Evolutionary conservation across 2,113 vertebrate genomes (phyloP).

Genomic region (Petaurus breviceps): DNA sequence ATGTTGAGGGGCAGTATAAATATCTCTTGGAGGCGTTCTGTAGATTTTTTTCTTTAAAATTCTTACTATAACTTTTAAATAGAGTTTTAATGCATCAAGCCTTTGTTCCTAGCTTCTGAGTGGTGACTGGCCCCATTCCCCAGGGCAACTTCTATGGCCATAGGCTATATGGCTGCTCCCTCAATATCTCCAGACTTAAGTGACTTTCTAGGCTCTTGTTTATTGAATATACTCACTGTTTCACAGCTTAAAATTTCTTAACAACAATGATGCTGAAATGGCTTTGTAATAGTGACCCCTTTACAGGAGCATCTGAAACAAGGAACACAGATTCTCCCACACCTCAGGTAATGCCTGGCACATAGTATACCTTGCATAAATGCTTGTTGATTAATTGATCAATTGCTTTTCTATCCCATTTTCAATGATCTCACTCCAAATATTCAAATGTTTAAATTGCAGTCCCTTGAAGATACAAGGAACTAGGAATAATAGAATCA

Average conservation of each 20-base stretch:
- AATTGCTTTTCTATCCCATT: neutral
- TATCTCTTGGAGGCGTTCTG: neutral
- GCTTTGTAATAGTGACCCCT: neutral
- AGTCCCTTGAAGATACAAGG: neutral
- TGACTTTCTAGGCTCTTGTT: neutral
- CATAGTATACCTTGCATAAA: neutral
- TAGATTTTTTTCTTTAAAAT: neutral
- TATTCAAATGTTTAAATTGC: neutral
- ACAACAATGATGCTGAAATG: neutral
- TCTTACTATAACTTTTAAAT: neutral
- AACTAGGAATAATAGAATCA: neutral
- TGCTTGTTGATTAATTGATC: neutral
- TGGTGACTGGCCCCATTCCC: neutral
- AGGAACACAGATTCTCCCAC: neutral
- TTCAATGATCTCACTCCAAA: neutral
- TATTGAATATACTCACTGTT: neutral
- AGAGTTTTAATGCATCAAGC: neutral
- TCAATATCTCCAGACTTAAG: neutral
- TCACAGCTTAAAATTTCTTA: neutral
- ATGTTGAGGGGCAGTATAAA: neutral
- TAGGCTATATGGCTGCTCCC: neutral
- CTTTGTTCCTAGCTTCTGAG: neutral
- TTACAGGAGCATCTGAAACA: neutral
- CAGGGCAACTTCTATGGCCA: neutral
- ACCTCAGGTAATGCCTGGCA: neutral